Evolutionary conservation across 2,888 invertebrate genomes (phyloP).

Genomic region (Eurytoma californica): DNA sequence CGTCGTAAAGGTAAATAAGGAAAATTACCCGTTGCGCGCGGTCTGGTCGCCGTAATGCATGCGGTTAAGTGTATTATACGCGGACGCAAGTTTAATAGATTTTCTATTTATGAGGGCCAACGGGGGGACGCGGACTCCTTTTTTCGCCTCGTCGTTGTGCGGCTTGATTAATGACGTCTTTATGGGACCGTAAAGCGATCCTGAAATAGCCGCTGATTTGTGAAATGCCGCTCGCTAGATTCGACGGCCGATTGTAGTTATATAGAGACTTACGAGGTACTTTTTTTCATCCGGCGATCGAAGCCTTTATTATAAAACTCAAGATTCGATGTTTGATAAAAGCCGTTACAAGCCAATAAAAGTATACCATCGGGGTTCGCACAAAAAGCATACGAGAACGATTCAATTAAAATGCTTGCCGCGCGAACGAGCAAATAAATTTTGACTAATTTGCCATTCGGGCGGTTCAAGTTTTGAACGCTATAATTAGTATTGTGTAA

Average conservation of each 20-base stretch:
- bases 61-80: background rate
- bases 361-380: background rate
- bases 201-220: conserved; percentile 37
- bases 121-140: background rate
- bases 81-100: conserved; percentile 38
- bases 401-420: conserved; percentile 21
- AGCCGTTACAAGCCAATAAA: too few species aligned
- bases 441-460: too few species aligned
- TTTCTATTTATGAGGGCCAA: conserved; percentile 44
- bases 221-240: conserved; percentile 5
- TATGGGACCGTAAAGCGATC: conserved; percentile 33
- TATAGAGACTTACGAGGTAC: background rate
- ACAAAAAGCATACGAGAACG: background rate
- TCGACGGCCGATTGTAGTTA: background rate
- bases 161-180: conserved; percentile 43
- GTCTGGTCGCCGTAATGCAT: background rate
- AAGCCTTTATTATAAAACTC: background rate
- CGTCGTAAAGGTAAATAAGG: conserved; percentile 49
- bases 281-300: background rate
- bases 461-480: background rate
- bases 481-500: background rate
- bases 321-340: too few species aligned
- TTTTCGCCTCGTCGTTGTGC: conserved; percentile 1
- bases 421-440: background rate
- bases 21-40: conserved; percentile 35